Evolutionary conservation across 2,113 vertebrate genomes (phyloP).

Genomic region (Thalassarche chlororhynchos): DNA sequence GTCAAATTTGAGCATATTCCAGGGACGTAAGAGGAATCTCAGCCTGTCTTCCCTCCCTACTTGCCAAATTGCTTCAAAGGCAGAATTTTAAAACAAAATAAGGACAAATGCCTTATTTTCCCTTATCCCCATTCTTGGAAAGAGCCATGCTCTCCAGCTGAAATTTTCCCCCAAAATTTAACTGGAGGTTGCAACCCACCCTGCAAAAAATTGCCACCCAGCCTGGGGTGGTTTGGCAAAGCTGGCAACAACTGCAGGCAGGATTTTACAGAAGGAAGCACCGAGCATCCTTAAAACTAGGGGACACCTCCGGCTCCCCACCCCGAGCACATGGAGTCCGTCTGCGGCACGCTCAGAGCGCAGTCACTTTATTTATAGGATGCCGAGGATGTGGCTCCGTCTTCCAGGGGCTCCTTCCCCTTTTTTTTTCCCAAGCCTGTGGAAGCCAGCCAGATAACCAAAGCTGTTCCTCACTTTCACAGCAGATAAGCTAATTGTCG

Average conservation of each 20-base stretch:
- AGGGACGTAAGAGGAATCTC: conserved; percentile 17
- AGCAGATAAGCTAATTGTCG: conserved; percentile 74
- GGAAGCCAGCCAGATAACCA: conserved; percentile 63
- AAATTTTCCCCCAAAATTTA: neutral
- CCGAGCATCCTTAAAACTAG: neutral
- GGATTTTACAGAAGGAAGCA: neutral
- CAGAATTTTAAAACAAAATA: conserved; percentile 18
- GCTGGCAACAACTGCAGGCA: neutral
- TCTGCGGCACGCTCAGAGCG: accelerated
- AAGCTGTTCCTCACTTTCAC: conserved; percentile 58
- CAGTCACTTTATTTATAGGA: neutral
- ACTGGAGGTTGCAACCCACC: neutral
- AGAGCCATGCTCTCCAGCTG: neutral
- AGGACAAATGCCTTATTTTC: neutral
- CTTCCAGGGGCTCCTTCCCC: neutral
- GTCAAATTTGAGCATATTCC: conserved; percentile 52
- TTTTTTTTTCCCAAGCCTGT: neutral
- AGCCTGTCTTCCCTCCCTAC: neutral
- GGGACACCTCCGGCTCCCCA: neutral
- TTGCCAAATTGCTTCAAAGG: conserved; percentile 49
- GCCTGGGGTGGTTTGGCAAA: neutral
- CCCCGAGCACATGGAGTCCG: neutral
- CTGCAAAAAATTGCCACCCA: neutral
- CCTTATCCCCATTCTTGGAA: neutral
- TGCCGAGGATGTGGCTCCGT: neutral